Percentiles rank a stretch among this genome's conserved stretches.
Evolutionary conservation across 2,888 invertebrate genomes (phyloP).

Genomic region (Oasisia sp.): DNA sequence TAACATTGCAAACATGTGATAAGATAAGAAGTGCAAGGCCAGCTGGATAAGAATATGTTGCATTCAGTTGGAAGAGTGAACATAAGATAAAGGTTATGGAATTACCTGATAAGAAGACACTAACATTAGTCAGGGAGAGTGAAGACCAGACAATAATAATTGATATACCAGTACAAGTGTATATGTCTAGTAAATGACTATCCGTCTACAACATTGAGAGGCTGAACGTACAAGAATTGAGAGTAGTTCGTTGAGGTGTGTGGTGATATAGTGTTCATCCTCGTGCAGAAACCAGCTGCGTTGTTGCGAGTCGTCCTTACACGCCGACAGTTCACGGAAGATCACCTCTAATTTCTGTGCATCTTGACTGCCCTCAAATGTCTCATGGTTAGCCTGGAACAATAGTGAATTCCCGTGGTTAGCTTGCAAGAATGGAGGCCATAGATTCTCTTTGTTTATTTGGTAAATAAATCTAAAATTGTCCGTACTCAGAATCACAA

Average conservation of each 20-base stretch:
- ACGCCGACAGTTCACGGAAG: slow-evolving; percentile 84
- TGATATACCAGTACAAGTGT: background rate
- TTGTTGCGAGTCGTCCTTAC: slow-evolving; percentile 95
- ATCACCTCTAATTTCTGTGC: slow-evolving; percentile 84
- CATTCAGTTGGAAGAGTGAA: no score
- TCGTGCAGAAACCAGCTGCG: slow-evolving; percentile 95
- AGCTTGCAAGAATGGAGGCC: background rate
- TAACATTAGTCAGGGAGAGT: background rate
- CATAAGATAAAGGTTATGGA: background rate
- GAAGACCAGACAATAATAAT: background rate
- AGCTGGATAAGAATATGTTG: no score
- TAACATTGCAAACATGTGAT: background rate
- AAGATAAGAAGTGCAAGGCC: background rate
- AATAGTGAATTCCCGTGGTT: background rate
- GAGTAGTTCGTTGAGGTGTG: slow-evolving; percentile 70
- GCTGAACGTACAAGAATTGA: slow-evolving; percentile 61
- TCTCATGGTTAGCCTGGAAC: background rate
- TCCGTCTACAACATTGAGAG: background rate
- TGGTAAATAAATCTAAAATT: background rate
- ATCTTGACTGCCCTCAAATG: slow-evolving; percentile 81
- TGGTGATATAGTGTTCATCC: slow-evolving; percentile 85
- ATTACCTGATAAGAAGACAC: background rate
- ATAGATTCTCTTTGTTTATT: background rate
- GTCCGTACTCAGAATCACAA: background rate
- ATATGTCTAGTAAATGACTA: background rate